Conservation (phyloP, 1,140 invertebrate species). For the Papilio xuthus region DNA sequence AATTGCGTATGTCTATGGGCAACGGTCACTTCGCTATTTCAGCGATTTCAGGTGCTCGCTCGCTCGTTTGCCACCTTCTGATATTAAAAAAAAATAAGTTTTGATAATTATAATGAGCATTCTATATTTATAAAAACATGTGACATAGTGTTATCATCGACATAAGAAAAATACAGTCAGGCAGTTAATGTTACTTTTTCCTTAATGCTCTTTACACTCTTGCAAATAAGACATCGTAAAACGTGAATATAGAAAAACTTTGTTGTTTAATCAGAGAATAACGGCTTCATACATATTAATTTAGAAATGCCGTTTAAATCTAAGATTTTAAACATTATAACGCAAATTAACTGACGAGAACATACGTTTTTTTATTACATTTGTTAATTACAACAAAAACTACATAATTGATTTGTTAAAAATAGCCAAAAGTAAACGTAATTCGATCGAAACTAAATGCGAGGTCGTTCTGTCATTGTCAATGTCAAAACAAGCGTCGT, state of each 20-base stretch:
- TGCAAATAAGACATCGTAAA: not conserved
- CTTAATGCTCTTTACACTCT: not conserved
- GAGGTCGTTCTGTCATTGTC: slow-evolving; percentile 14
- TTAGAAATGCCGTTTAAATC: not conserved
- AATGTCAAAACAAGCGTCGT: slow-evolving; percentile 23
- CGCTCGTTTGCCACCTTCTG: too few species aligned
- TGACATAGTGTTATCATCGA: not conserved
- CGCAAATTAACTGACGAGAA: not conserved
- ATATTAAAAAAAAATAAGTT: too few species aligned
- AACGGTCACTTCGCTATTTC: too few species aligned
- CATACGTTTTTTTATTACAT: not conserved
- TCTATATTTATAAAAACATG: too few species aligned
- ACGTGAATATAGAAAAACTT: not conserved
- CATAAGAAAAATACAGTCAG: not conserved
- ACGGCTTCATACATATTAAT: not conserved
- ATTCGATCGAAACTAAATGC: slow-evolving; percentile 5
- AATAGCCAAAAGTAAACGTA: slow-evolving; percentile 14
- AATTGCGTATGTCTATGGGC: too few species aligned
- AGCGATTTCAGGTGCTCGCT: too few species aligned
- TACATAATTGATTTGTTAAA: slow-evolving; percentile 16
- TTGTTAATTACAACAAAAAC: not conserved
- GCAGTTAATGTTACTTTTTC: not conserved
- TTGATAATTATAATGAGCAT: not conserved
- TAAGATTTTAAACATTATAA: too few species aligned
- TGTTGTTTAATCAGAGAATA: not conserved